Base-by-base conservation (phyloP, 2,797 vertebrate species). In the Loris lydekkerianus region DNA sequence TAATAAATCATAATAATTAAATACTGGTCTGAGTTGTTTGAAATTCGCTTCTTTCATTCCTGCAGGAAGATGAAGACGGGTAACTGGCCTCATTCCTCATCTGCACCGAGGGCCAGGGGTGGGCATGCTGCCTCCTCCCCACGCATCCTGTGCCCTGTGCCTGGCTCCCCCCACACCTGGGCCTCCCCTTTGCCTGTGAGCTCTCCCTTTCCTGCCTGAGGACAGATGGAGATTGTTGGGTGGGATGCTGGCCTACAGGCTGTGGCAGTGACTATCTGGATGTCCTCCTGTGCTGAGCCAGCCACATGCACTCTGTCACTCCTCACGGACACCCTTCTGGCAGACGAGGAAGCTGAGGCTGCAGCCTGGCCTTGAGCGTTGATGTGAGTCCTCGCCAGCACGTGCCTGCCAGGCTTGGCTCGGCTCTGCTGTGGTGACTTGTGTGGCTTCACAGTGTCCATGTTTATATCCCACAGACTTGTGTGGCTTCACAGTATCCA, bases 1-100 rank as follows among this genome's bases (percentile, higher is more conserved):
- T 92, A 75, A 91, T 96, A 91, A 94, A 95, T 95, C 97, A 95
- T 43, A 73, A 29, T 94, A 96, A 94, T 96, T 77, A 92, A 87
- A 76, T 75, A 93, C 25, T 29, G 75, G 56, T 58, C 87, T 2
- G 21, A 7, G 40, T 14, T 25, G 10, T 49, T 34, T 70, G 93
- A 65, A 73, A 85, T 87, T 40, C 73, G 18, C 61, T 65, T 80
- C 86, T 93, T 60, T 84, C 89, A 20, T 75, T 89, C n/a, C 25
- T 2, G 69, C 5, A 29, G 81, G 73, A 56, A 49, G 78, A 84
- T 27, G 69, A 56, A 53, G 69, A 40, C 6, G 14, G 86, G 34
- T 6, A 61, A 31, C 3, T 3, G 15, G n/a, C 46, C 81, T 40
- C 27, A 2, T 25, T 31, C 15, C 31, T 46, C 18, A 65, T 7